These are phyloP conservation scores for Nymphalis io DNA, from an alignment of 1,140 invertebrate species.

Conservation along the genomic window DNA sequence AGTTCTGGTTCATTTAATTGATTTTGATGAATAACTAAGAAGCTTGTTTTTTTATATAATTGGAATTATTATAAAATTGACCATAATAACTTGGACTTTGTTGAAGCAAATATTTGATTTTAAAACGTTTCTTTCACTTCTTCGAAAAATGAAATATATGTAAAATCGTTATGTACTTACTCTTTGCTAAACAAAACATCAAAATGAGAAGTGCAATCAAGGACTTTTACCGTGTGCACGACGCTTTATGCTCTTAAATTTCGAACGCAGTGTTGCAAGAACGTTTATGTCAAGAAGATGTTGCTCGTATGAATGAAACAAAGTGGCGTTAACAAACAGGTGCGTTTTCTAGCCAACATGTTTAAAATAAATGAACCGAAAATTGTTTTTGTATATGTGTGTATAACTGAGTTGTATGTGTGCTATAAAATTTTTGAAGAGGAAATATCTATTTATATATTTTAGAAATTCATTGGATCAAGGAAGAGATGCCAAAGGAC, in stretches of 20 bases:
- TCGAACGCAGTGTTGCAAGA: conserved; percentile 21
- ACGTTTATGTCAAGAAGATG: conserved; percentile 25
- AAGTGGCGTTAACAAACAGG: conserved; percentile 18
- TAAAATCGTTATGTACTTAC: not conserved
- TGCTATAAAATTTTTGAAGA: too few relatives aligned
- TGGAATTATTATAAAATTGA: too few relatives aligned
- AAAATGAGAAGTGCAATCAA: conserved; percentile 58
- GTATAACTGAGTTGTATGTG: too few relatives aligned
- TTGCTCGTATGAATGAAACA: conserved; percentile 15
- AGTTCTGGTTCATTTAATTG: too few relatives aligned
- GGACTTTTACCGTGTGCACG: conserved; percentile 46
- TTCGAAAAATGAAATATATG: too few relatives aligned
- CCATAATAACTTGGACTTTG: too few relatives aligned
- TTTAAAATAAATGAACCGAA: not conserved
- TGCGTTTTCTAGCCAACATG: not conserved
- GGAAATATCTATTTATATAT: too few relatives aligned
- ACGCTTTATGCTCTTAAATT: conserved; percentile 35
- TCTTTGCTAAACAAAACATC: conserved; percentile 47
- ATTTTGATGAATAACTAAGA: too few relatives aligned
- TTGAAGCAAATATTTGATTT: not conserved
- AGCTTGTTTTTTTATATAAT: too few relatives aligned
- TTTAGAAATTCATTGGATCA: too few relatives aligned
- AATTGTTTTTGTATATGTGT: too few relatives aligned
- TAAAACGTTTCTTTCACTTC: not conserved
- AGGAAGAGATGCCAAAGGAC: too few relatives aligned